Evolutionary conservation across 2,797 vertebrate species (phyloP), one percentile per base, ranked within the genome.

Genomic region (Apogon hyalosoma): DNA sequence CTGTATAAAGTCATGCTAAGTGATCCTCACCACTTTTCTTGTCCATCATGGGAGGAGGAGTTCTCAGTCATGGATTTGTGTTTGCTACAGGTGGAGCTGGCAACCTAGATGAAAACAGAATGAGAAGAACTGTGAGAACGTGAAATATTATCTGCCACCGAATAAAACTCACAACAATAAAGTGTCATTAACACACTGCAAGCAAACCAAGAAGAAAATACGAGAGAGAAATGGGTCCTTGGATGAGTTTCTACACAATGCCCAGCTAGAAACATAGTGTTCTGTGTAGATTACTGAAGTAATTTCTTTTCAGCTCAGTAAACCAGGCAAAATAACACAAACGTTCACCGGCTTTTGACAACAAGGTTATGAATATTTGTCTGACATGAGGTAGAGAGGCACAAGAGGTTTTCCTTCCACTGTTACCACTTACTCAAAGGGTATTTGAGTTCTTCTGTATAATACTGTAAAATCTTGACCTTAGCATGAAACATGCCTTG

Each of bases 11-110:
- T 33, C 28, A 65, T 19, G 12, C 14, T 71, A 48, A 19, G 15
- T 38, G 43, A 46, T 45, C 74, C 91, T 90, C 84, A 95, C 94
- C 93, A 92, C 90, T 94, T 94, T 93, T 95, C 87, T 94, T 95
- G 91, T 95, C 94, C 94, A 95, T 95, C 89, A 83, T 93, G 87
- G 83, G 87, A 79, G 76, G 73, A 68, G n/a, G 66, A 87, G 83
- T 86, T 90, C 80, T 92, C 82, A 91, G 87, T 94, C 94, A 94
- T 94, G 75, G 88, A 91, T 84, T 85, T 90, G 77, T 84, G 70
- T 86, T 89, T 67, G 81, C 74, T 81, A 80, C 78, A 65, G 79
- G 86, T 84, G 88, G 82, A 86, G 73, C 75, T 62, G 69, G 76
- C 77, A 90, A 88, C 77, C 93, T 95, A 79, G 47, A 62, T 52